These are phyloP conservation scores for Theodoxus fluviatilis DNA, from an alignment of 2,888 invertebrate genomes.

Conservation along the genomic window DNA sequence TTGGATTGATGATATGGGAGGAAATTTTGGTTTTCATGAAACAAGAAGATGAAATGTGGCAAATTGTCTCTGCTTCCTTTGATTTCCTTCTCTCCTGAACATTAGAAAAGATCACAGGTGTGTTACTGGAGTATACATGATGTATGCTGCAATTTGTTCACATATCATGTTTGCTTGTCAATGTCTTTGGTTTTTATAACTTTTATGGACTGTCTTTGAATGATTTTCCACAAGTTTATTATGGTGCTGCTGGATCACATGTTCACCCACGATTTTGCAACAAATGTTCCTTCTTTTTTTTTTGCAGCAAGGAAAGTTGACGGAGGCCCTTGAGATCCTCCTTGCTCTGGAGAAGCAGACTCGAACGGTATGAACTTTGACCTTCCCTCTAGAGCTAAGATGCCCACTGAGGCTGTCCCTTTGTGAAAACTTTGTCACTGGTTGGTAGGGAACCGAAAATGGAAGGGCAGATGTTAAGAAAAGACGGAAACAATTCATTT, in stretches of 20 bases:
- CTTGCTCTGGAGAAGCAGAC: conserved; percentile 94
- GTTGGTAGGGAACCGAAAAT: no score
- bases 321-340: conserved; percentile 91
- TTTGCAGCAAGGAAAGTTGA: conserved; percentile 79
- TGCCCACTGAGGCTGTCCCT: no score
- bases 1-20: no score
- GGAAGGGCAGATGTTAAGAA: no score
- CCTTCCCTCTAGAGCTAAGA: no score
- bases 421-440: no score
- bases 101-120: neutral
- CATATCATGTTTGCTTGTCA: neutral
- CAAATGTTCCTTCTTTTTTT: conserved; percentile 26
- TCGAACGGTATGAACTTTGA: conserved; percentile 84
- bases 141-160: no score
- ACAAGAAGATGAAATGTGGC: neutral
- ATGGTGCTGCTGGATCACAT: no score
- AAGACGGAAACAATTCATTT: no score
- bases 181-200: neutral
- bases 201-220: neutral
- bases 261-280: neutral
- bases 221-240: conserved; percentile 1
- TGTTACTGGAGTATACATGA: neutral
- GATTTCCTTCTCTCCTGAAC: neutral
- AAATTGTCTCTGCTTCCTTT: neutral
- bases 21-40: no score